phyloP scores from a whole-genome alignment of 2,888 invertebrate genomes.

The Ormyrus thymus region DNA sequence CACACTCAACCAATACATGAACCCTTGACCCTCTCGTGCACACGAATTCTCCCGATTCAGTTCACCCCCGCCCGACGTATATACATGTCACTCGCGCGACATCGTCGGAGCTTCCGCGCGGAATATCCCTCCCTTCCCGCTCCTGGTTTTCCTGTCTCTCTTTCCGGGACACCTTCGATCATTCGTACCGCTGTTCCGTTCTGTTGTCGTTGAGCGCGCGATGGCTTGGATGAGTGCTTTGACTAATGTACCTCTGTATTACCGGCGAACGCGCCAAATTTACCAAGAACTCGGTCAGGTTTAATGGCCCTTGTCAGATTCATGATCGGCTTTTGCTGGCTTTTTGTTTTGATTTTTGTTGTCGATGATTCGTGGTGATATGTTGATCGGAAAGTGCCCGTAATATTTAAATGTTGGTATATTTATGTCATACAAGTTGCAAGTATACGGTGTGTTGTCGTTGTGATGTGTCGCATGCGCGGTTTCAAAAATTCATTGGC shows the following conservation, averaged over 20 bases:
- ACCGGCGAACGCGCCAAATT: conserved; percentile 2
- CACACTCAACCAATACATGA: not conserved
- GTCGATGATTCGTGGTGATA: no score
- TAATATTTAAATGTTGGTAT: conserved; percentile 3
- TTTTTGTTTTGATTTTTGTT: not conserved
- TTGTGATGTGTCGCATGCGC: conserved; percentile 30
- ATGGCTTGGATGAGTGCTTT: conserved; percentile 38
- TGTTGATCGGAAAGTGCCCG: not conserved
- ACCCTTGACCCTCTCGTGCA: no score
- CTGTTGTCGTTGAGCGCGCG: conserved; percentile 21
- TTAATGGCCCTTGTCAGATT: conserved; percentile 24
- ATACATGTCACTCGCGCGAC: conserved; percentile 4
- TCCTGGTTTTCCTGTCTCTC: not conserved
- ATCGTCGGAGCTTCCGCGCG: not conserved
- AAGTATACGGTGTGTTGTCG: conserved; percentile 18
- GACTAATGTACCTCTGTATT: conserved; percentile 11
- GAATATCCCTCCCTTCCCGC: not conserved
- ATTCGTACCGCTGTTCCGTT: conserved; percentile 4
- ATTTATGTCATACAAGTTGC: not conserved
- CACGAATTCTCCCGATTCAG: no score
- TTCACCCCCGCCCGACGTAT: not conserved
- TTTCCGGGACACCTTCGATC: conserved; percentile 9
- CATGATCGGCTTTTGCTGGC: not conserved
- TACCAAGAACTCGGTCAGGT: not conserved
- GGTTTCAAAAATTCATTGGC: conserved; percentile 9